Evolutionary conservation across 2,797 vertebrate genomes (phyloP), one percentile per base, ranked within the genome.

Genomic region (Etheostoma perlongum): DNA sequence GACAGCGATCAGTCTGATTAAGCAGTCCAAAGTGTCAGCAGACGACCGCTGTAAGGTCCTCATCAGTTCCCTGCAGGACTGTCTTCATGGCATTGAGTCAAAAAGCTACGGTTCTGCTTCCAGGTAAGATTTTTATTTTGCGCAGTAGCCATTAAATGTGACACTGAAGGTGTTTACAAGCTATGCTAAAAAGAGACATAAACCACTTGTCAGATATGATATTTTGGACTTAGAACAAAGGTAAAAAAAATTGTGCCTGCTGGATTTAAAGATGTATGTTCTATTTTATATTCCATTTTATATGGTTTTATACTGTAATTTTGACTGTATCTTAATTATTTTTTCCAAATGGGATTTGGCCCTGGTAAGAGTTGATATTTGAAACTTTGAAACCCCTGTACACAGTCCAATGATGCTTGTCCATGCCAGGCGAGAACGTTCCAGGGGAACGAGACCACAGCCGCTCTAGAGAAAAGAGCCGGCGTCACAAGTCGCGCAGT

Each of bases 31-130:
- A 95, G 98, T 99, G 54, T 99, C 98, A 14, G 98, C 98, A 6
- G 98, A 99, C 30, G 98, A 99, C 91, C 97, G 98, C 83, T 99
- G 98, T 88, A 99, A 99, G 92, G 98, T 99, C 71, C 97, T 99
- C 76, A 99, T 99, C 95, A 99, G 98, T 91, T 99, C 98, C 78
- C 95, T 99, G 84, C 98, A 99, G 92, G 98, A 99, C 93, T 99
- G 98, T 90, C 96, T 99, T 79, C 98, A 99, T 79, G 98, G 98
- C 87, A 99, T 99, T 73, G 98, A 99, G 91, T 99, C 98, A 73
- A 99, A 99, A 88, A 99, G 98, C 84, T 99, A 99, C 4, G 98
- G 98, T 81, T 99, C 98, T 72, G 98, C 95, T 75, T 97, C 97
- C 88, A 97, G 97, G 92, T 94, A 77, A 75, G 44, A 49, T 40